Conservation (phyloP, 2,888 invertebrate species). For the Adineta ricciae region DNA sequence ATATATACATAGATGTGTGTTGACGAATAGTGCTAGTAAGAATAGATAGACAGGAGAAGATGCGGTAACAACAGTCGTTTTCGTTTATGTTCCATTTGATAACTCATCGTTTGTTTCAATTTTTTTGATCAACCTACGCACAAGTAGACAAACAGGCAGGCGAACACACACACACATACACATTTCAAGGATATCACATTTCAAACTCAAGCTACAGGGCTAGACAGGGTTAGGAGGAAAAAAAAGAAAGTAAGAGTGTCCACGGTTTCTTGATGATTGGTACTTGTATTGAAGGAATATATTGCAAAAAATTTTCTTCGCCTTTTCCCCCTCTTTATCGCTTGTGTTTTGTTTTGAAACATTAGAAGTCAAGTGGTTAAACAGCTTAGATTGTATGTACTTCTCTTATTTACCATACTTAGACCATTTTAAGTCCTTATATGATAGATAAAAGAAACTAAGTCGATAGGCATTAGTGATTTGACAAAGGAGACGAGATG, state of each 20-base stretch:
- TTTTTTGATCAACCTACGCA: neutral
- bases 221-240: neutral
- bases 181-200: conserved; percentile 3
- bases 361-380: neutral
- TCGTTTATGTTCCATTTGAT: neutral
- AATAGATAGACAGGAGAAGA: neutral
- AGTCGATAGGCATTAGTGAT: neutral
- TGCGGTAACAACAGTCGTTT: neutral
- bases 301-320: neutral
- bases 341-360: neutral
- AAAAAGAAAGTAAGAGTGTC: neutral
- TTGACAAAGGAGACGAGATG: neutral
- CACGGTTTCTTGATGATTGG: neutral
- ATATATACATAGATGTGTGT: neutral
- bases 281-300: too few relatives aligned
- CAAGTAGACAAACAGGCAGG: neutral
- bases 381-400: conserved; percentile 5
- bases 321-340: neutral
- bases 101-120: neutral
- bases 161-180: neutral
- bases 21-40: neutral
- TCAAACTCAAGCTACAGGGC: neutral
- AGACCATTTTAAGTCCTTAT: neutral
- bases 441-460: neutral
- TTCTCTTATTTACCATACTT: neutral